phyloP scores from a whole-genome alignment of 2,888 invertebrate genomes.

The Netelia melanura region DNA sequence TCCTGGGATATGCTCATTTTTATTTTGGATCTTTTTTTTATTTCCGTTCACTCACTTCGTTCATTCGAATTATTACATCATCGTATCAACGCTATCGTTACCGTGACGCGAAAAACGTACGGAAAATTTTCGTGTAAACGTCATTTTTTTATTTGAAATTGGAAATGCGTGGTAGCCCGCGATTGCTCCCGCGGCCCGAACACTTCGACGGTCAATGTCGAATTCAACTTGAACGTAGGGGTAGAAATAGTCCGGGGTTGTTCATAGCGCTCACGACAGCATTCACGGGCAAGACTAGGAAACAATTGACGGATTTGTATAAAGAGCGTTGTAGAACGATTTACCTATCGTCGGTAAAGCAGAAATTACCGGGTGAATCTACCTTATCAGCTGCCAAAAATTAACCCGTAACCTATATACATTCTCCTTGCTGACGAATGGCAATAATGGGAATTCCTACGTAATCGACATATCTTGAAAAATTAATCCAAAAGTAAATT shows the following conservation, averaged over 20 bases:
- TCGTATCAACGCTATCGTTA: conserved; percentile 48
- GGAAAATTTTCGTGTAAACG: conserved; percentile 43
- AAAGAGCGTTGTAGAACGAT: background rate
- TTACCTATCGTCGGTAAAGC: background rate
- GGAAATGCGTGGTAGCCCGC: conserved; percentile 22
- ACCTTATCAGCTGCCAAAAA: background rate
- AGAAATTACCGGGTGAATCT: background rate
- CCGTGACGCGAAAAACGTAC: conserved; percentile 58
- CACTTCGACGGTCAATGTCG: conserved; percentile 81
- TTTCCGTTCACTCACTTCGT: conserved; percentile 1
- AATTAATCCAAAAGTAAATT: no score
- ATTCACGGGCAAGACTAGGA: conserved; percentile 20
- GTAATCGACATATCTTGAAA: no score
- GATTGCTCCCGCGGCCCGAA: conserved; percentile 73
- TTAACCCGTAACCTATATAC: no score
- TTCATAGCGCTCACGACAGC: conserved; percentile 33
- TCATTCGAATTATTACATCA: conserved; percentile 46
- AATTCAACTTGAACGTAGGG: conserved; percentile 81
- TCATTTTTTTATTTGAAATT: conserved; percentile 56
- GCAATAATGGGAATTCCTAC: no score
- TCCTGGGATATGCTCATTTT: conserved; percentile 83
- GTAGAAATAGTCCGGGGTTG: conserved; percentile 23
- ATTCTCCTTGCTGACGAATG: no score
- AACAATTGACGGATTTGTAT: conserved; percentile 7
- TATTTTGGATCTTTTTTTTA: conserved; percentile 31